Base-by-base conservation (phyloP, 1,140 invertebrate species). In the Procambarus clarkii region DNA sequence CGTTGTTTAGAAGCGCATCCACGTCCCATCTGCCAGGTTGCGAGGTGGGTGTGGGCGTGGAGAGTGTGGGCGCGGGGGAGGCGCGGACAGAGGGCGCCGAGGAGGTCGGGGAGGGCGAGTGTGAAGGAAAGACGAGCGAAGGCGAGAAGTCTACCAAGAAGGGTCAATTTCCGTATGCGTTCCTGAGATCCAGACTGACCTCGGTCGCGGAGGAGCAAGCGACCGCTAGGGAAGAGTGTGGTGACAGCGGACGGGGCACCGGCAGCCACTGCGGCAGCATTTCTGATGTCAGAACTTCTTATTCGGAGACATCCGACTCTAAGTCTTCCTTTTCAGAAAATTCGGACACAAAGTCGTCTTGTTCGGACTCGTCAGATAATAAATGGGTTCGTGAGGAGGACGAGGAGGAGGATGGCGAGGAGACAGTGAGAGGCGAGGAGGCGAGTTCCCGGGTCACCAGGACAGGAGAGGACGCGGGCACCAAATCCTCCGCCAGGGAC, bases 191-290 rank as follows among this genome's bases (percentile, higher is more conserved):
- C 69, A 89, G 91, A 86, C 85, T 93, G 34, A 81, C 91, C 74
- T 93, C 92, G 50, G 92, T 93, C 78, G 90, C 92, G 58, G 92
- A 93, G 81, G 92, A 93, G 79, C 83, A 88, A 82, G 77, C 91
- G 77, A 92, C 91, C 58, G 82, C 71, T 34, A 86, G 88, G 82
- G 92, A 93, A 50, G 92, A 93, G 84, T 93, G 91, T 91, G 91
- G 92, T 81, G 92, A 93, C 91, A 92, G 91, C 64, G 92, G 92
- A 15, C 86, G 92, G 50, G 92, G 92, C 21, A 93, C 91, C 46
- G 91, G 90, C 76, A 93, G 92, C 85, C 88, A 93, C 81, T 93
- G 92, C 44, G 92, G 92, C 81, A 93, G 92, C 76, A 86, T 91
- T 45, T 91, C 91, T 18, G 91, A 93, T 71, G 89, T 93, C 13